phyloP scores from a whole-genome alignment of 2,888 invertebrate genomes.

The Nineta flava region DNA sequence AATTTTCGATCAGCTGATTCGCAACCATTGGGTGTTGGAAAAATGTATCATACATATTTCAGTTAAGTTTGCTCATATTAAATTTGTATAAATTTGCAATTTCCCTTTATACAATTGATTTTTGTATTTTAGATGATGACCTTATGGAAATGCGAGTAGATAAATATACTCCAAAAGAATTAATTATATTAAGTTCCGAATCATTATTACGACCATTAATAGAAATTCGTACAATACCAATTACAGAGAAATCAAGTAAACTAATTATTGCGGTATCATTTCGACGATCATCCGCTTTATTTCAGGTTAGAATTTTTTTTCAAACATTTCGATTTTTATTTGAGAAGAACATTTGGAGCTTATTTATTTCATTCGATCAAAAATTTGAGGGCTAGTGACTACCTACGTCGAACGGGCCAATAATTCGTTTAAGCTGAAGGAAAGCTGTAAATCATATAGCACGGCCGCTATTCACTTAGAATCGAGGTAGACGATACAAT shows the following conservation, averaged over 20 bases:
- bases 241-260: slow-evolving; percentile 1
- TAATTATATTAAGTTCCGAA: slow-evolving; percentile 6
- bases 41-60: slow-evolving; percentile 7
- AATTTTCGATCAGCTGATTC: slow-evolving; percentile 8
- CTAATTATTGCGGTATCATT: slow-evolving; percentile 7
- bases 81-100: background rate
- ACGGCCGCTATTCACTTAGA: too few species aligned
- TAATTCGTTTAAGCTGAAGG: too few species aligned
- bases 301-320: slow-evolving; percentile 7
- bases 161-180: slow-evolving; percentile 5
- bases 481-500: too few species aligned
- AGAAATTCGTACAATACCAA: slow-evolving; percentile 6
- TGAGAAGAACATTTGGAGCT: too few species aligned
- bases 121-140: slow-evolving; percentile 2
- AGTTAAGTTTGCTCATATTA: slow-evolving; percentile 2
- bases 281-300: slow-evolving; percentile 8
- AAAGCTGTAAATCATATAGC: too few species aligned
- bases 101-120: background rate
- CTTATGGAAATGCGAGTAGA: slow-evolving; percentile 5
- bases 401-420: too few species aligned
- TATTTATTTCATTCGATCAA: too few species aligned
- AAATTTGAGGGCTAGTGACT: too few species aligned
- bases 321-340: too few species aligned
- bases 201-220: slow-evolving; percentile 7
- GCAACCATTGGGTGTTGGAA: slow-evolving; percentile 7